Evolutionary conservation across 1,140 invertebrate species (phyloP), one percentile per base, ranked within the genome.

Genomic region (Aphaenogaster ashmeadi): DNA sequence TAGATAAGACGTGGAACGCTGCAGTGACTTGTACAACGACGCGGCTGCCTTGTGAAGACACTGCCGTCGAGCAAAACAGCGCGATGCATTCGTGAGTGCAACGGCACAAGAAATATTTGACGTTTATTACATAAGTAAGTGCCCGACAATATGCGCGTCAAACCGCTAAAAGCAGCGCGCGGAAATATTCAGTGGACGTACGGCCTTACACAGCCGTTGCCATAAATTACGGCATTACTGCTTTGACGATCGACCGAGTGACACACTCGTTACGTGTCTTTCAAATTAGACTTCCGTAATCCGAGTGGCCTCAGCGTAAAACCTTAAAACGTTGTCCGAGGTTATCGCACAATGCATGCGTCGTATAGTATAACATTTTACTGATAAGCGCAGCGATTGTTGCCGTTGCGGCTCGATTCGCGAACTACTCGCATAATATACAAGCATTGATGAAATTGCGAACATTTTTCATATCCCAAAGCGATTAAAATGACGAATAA

Each of bases 1-100:
- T 91, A 91, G 89, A 91, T 91, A 91, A 91, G 86, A 84, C 85
- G 79, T 87, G 87, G 84, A 89, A 85, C 88, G 69, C 69, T 80
- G 47, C 67, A 21, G 72, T 62, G 69, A 87, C 89, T 89, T 90
- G 56, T 86, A 87, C 74, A 74, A 89, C 86, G 66, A 72, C 33
- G 50, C 47, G 38, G 56, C 54, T 83, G 67, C 80, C 67, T 69
- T 58, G 38, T 21, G 38, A 18, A 83, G 79, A 62, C 11, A 11
- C 54, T 47, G 41, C 41, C 44, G 52, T 81, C 64, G 50, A 54
- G 47, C 18, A 54, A 27, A 66, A n/a, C 52, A 21, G 33, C 67
- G 15, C 9, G 36, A 27, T 41, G 33, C 62, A 50, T 50, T 84
- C 27, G 58, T 15, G 58, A 69, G n/a, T 80, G 44, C 72, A 89